Evolutionary conservation across 2,113 vertebrate species (phyloP).

Genomic region (Mormoops blainvillei): DNA sequence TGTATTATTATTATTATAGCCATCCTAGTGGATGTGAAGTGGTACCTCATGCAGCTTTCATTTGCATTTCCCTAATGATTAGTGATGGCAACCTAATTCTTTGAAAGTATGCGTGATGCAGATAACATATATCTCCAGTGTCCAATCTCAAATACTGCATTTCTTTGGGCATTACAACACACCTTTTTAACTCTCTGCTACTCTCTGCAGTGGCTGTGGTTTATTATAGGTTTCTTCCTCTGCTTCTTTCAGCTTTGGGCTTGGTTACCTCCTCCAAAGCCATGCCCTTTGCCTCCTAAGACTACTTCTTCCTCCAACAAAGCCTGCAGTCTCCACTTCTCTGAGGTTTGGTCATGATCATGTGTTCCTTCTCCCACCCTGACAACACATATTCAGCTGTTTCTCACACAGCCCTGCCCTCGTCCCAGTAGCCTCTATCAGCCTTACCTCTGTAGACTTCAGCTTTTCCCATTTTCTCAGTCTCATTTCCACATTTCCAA

Average conservation of each 20-base stretch:
- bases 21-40: not conserved
- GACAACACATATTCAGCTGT: not conserved
- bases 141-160: not conserved
- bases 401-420: not conserved
- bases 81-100: not conserved
- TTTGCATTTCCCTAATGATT: not conserved
- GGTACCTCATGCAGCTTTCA: not conserved
- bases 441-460: not conserved
- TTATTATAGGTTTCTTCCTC: not conserved
- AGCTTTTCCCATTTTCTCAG: not conserved
- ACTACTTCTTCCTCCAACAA: not conserved
- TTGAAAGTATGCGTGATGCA: not conserved
- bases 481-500: not conserved
- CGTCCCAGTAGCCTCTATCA: not conserved
- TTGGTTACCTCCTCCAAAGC: not conserved
- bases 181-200: not conserved
- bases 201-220: not conserved
- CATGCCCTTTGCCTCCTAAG: not conserved
- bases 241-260: not conserved
- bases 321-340: not conserved
- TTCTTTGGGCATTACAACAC: not conserved
- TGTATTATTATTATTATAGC: not conserved
- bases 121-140: not conserved
- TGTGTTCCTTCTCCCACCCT: not conserved
- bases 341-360: not conserved